Conservation (phyloP, 2,113 vertebrate species). For the Artemisiospiza belli region DNA sequence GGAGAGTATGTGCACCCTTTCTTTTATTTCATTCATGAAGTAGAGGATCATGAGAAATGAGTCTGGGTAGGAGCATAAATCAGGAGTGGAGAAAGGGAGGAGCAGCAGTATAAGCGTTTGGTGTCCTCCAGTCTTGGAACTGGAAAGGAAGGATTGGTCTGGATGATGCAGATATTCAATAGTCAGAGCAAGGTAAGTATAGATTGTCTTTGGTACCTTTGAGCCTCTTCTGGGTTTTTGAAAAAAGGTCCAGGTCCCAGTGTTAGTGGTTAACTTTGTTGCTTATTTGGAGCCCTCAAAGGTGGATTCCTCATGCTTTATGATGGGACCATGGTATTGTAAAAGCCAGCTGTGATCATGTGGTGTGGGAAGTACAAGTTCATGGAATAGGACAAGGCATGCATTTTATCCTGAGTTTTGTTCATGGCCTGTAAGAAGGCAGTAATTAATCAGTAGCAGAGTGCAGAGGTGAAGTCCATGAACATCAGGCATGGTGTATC, state of each 20-base stretch:
- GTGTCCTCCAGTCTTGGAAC: neutral
- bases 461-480: neutral
- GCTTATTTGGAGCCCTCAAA: neutral
- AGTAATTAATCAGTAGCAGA: neutral
- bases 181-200: neutral
- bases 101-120: neutral
- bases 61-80: neutral
- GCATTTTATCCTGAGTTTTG: neutral
- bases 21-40: neutral
- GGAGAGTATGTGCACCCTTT: neutral
- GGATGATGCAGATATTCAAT: neutral
- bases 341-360: neutral
- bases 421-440: neutral
- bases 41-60: neutral
- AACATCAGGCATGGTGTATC: neutral
- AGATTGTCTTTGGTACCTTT: neutral
- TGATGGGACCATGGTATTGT: neutral
- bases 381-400: neutral
- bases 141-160: neutral
- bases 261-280: neutral
- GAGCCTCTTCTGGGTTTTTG: neutral
- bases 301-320: neutral
- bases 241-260: rapidly evolving
- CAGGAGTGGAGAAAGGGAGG: neutral
- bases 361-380: neutral